phyloP scores from a whole-genome alignment of 2,797 vertebrate genomes.

The Alcedo atthis region DNA sequence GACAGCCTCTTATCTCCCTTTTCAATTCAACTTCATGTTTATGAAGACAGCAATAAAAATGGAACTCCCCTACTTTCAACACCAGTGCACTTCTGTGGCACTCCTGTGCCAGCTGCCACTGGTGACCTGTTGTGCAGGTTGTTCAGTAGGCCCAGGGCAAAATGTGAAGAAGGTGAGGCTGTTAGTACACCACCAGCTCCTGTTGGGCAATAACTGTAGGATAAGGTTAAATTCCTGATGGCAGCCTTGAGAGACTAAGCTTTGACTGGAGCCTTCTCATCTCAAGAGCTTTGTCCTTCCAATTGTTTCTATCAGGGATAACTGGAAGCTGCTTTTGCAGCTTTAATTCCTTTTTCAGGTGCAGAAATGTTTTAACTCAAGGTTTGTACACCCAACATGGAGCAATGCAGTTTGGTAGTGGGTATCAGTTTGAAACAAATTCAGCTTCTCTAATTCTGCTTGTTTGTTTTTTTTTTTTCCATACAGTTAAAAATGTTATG shows the following conservation, averaged over 20 bases:
- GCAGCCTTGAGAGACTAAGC: background rate
- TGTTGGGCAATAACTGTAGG: background rate
- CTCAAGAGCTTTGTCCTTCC: background rate
- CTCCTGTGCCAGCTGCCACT: background rate
- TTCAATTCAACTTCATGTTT: background rate
- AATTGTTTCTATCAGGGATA: background rate
- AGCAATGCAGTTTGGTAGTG: background rate
- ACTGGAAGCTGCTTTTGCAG: background rate
- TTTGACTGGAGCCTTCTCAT: background rate
- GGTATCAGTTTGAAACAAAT: background rate
- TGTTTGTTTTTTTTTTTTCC: background rate
- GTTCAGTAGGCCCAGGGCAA: background rate
- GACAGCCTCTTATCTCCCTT: background rate
- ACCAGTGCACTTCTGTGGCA: background rate
- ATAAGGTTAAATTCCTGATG: background rate
- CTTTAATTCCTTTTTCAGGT: background rate
- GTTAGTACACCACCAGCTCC: background rate
- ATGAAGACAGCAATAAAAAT: background rate
- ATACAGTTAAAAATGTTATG: background rate
- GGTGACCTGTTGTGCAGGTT: background rate
- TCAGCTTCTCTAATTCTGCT: background rate
- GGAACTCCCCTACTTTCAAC: background rate
- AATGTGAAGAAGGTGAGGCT: background rate
- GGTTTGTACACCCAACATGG: background rate
- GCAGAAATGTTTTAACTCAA: background rate